Base-by-base conservation (phyloP, 2,113 vertebrate genomes). In the Pontoporia blainvillei region DNA sequence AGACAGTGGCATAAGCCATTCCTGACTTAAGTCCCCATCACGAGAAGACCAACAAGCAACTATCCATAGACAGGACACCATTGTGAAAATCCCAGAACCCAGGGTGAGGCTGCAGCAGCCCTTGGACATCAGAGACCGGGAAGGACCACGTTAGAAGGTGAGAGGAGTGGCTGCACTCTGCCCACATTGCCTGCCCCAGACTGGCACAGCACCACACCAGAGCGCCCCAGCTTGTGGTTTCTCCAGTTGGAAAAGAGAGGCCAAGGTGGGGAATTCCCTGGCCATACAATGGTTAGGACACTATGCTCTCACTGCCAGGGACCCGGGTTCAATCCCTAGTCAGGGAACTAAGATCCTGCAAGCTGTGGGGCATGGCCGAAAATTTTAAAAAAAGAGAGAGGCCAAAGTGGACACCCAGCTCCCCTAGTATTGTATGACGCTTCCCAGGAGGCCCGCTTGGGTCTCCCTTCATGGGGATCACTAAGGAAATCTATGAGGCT, bases 321-420 rank as follows among this genome's bases (percentile, higher is more conserved):
- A 8, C 54, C 54, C 7, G 2, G 20, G 20, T 57, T 57, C 54
- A 57, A 57, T 57, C 54, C 54, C 54, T 57, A 21, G 54, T 57
- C 20, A 8, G 54, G 54, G 18, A 57, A 21, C 20, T 57, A 57
- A 57, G 54, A 57, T 57, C 54, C 54, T 57, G 54, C 54, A 57
- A 21, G 54, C 20, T 2, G 0, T 21, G 54, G 54, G 20, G 20
- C 20, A 3, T 0, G 54, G 54, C 54, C 54, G 20, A 21, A 57
- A 57, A 21, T 7, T 8, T 2, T 2, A 20, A 7, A 52, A 52
- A 18, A 0, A 54, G 18, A 57, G 20, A 57, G 20, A 57, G 25
- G 25, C 25, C 59, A 61, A 4, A 11, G 25, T 44, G 23, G 29
- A 27, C 36, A 29, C 27, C 71, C 23, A 44, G 36, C 46, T 57